These are phyloP conservation scores for Anaspis maculata DNA, from an alignment of 2,888 invertebrate species.

Conservation along the genomic window DNA sequence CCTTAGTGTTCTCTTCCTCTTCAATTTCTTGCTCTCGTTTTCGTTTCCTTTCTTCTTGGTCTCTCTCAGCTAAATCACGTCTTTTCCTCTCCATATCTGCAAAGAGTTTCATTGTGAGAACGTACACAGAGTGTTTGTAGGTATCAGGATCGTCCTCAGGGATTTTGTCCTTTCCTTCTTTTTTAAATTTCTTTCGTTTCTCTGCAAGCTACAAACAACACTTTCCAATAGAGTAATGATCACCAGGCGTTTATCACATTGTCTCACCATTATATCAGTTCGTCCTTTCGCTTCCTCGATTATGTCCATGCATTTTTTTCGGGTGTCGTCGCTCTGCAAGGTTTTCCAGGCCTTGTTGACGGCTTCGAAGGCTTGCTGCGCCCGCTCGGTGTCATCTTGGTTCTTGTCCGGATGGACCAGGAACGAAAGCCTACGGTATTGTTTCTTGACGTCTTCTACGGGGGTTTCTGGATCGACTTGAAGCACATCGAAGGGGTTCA, in stretches of 20 bases:
- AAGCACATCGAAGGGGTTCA: constrained; percentile 91
- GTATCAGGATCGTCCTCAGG: constrained; percentile 82
- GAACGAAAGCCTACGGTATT: constrained; percentile 92
- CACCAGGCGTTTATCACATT: no score
- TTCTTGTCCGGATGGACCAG: constrained; percentile 99
- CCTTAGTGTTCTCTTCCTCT: constrained; percentile 80
- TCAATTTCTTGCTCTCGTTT: constrained; percentile 91
- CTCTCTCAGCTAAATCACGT: constrained; percentile 78
- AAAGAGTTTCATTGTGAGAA: constrained; percentile 94
- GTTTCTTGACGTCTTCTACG: constrained; percentile 90
- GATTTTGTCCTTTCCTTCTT: constrained; percentile 78
- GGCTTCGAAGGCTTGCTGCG: constrained; percentile 88
- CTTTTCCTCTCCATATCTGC: constrained; percentile 94
- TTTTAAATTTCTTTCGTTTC: constrained; percentile 88
- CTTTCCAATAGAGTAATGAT: constrained; percentile 10
- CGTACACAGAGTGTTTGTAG: constrained; percentile 89
- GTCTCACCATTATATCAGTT: constrained; percentile 88
- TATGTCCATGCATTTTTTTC: constrained; percentile 89
- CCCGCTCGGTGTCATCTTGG: constrained; percentile 88
- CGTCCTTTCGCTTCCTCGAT: constrained; percentile 95
- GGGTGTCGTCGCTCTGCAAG: constrained; percentile 87
- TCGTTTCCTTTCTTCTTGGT: constrained; percentile 88
- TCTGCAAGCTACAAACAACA: constrained; percentile 67
- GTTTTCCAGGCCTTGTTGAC: constrained; percentile 94
- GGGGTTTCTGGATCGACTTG: constrained; percentile 86